Base-by-base conservation (phyloP, 2,797 vertebrate species). In the Thalassophryne amazonica region DNA sequence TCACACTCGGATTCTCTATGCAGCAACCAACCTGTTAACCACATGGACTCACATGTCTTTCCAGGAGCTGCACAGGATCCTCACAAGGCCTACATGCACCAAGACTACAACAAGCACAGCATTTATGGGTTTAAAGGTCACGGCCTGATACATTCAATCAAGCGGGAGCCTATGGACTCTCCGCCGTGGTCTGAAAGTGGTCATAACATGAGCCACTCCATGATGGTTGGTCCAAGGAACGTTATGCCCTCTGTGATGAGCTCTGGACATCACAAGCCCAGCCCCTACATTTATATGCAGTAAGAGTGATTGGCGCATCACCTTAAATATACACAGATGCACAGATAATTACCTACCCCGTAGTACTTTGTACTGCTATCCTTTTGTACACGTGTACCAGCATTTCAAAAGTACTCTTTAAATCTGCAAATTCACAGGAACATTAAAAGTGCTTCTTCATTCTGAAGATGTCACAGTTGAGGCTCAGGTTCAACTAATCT, bases 91-190 rank as follows among this genome's bases (percentile, higher is more conserved):
- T 91, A 86, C 45, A 71, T 88, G 61, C 84, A 88, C 3, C 89
- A 81, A 36, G 81, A 89, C 46, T 91, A 89, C 33, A 69, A 49
- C 76, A 91, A 93, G 73, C 75, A 88, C 8, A 76, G 54, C 51
- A 63, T 60, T 23, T 91, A 87, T 0, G 88, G 93, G 78, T 92
- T 93, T 83, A 95, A 93, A 86, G 90, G 78, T 29, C 89, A 93
- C 0, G 81, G 88, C 23, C 63, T 92, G 27, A 65, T 92, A 54
- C 93, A 95, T 22, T 73, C 92, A 0, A 93, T 99, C 85, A 99
- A 99, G 59, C 86, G 92, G 6, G 96, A 99, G 77, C 95, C 95
- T 16, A 80, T 93, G 81, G 95, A 96, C 80, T 94, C 94, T 1
- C 90, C 92, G 0, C 86, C 89, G 0, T 89, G 95, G 92, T 61